Evolutionary conservation across 2,888 invertebrate species (phyloP).

Genomic region (Leucophenga maculata): DNA sequence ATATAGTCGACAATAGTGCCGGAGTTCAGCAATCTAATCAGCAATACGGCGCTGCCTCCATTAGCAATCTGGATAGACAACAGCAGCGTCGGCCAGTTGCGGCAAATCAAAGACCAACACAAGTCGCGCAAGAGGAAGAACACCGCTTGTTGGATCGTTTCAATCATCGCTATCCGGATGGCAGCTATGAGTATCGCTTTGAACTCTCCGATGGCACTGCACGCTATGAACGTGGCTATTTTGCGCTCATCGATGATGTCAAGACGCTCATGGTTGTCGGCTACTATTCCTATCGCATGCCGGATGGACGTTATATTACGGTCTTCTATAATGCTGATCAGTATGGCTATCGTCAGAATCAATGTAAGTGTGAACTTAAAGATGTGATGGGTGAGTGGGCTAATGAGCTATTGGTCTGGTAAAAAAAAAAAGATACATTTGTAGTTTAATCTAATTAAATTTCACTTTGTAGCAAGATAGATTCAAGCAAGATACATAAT

Average conservation of each 20-base stretch:
- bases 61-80: not conserved
- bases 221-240: conserved; percentile 68
- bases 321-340: conserved; percentile 71
- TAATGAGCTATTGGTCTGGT: too few relatives aligned
- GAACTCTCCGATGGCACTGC: conserved; percentile 67
- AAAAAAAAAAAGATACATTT: too few relatives aligned
- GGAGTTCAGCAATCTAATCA: not conserved
- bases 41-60: not conserved
- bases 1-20: not conserved
- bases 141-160: conserved; percentile 57
- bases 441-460: too few relatives aligned
- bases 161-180: conserved; percentile 66
- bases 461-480: too few relatives aligned
- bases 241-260: conserved; percentile 55
- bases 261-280: conserved; percentile 67
- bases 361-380: conserved; percentile 55
- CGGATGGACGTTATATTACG: conserved; percentile 62
- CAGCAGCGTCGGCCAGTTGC: not conserved
- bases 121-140: conserved; percentile 9
- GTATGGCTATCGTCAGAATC: conserved; percentile 67
- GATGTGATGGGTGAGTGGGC: too few relatives aligned
- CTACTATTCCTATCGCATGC: conserved; percentile 67
- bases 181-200: conserved; percentile 68
- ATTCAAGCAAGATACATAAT: too few relatives aligned
- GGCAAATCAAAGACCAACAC: conserved; percentile 14